phyloP scores from a whole-genome alignment of 2,113 vertebrate genomes.

The Pholis gunnellus region DNA sequence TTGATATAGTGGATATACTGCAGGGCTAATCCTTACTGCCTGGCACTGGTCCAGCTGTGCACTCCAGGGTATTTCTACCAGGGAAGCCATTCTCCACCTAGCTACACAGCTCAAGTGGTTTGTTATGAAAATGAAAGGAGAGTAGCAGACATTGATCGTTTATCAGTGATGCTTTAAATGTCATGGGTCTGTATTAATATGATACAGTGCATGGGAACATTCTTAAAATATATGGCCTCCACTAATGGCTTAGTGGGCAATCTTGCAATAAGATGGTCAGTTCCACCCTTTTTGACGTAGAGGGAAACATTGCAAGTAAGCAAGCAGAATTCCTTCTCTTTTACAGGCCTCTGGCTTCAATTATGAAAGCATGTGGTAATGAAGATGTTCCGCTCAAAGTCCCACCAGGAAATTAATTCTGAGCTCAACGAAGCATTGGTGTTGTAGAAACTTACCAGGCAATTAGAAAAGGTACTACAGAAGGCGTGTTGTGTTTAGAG shows the following conservation, averaged over 20 bases:
- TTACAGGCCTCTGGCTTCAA: slow-evolving; percentile 67
- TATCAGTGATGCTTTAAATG: slow-evolving; percentile 39
- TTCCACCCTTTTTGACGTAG: slow-evolving; percentile 41
- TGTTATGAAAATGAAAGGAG: slow-evolving; percentile 60
- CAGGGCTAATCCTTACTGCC: slow-evolving; percentile 63
- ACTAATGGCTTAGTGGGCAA: slow-evolving; percentile 33
- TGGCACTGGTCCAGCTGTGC: slow-evolving; percentile 69
- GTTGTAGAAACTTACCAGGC: slow-evolving; percentile 53
- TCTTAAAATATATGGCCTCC: slow-evolving; percentile 10
- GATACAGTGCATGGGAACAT: slow-evolving; percentile 35
- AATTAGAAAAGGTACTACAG: slow-evolving; percentile 63
- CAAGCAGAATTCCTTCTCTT: slow-evolving; percentile 39
- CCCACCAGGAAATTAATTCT: slow-evolving; percentile 74
- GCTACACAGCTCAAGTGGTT: slow-evolving; percentile 50
- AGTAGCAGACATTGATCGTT: slow-evolving; percentile 48
- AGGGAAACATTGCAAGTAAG: slow-evolving; percentile 43
- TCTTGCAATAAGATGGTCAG: slow-evolving; percentile 27
- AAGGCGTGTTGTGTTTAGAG: slow-evolving; percentile 11
- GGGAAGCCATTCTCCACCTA: slow-evolving; percentile 29
- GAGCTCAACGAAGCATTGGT: slow-evolving; percentile 55
- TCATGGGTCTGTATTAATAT: slow-evolving; percentile 32
- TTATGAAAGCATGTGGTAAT: slow-evolving; percentile 76
- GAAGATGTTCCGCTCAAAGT: slow-evolving; percentile 70
- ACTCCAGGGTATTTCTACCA: slow-evolving; percentile 65
- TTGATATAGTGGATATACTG: slow-evolving; percentile 59